phyloP scores from a whole-genome alignment of 1,140 invertebrate species.

The Panagrolaimus sp. region DNA sequence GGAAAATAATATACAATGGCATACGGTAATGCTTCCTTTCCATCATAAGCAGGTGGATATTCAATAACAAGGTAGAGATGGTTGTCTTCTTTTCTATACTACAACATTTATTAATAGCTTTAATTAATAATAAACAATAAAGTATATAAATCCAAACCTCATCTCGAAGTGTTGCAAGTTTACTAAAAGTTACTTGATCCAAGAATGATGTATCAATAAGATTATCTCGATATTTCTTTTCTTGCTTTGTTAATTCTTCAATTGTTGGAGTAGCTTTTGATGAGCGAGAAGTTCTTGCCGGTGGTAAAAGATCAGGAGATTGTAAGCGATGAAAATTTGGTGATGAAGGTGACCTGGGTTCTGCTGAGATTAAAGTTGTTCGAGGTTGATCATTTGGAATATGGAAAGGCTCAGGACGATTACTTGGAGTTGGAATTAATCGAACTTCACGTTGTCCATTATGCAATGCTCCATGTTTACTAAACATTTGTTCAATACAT shows the following conservation, averaged over 20 bases:
- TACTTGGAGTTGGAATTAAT: conserved; percentile 61
- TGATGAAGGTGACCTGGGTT: background rate
- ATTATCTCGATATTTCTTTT: background rate
- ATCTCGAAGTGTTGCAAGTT: background rate
- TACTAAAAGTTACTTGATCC: background rate
- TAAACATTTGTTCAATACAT: conserved; percentile 63
- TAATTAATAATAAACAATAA: background rate
- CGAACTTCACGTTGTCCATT: conserved; percentile 65
- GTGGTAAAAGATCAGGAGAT: background rate
- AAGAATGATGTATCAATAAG: conserved; percentile 4
- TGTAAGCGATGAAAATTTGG: background rate
- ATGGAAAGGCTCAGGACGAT: conserved; percentile 11
- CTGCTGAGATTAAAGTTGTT: background rate
- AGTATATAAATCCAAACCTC: background rate
- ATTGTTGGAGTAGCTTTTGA: background rate
- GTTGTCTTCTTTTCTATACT: background rate
- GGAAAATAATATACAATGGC: background rate
- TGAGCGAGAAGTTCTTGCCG: background rate
- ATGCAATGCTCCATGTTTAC: conserved; percentile 66
- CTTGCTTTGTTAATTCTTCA: background rate
- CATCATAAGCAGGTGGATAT: background rate
- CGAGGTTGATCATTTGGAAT: background rate
- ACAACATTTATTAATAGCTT: background rate
- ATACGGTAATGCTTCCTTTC: background rate
- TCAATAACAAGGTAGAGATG: background rate